Evolutionary conservation across 2,888 invertebrate genomes (phyloP).

Genomic region (Drosophila barbarae): DNA sequence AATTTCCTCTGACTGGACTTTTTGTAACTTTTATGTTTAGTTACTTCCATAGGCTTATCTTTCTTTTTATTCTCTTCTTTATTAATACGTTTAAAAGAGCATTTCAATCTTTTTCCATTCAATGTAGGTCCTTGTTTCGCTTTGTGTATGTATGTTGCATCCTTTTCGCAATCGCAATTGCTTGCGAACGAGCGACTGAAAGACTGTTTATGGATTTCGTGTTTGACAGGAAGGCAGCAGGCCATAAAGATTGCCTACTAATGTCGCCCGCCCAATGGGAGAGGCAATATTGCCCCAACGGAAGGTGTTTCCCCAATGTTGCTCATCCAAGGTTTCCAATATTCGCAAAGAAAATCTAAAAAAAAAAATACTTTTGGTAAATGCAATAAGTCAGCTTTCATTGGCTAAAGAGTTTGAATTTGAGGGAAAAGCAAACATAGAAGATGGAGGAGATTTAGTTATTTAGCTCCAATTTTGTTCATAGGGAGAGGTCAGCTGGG

Average conservation of each 20-base stretch:
- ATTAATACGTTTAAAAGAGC: no score
- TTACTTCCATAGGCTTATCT: no score
- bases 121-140: no score
- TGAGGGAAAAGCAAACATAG: slow-evolving; percentile 23
- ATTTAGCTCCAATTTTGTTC: background rate
- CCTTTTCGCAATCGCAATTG: slow-evolving; percentile 44
- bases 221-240: slow-evolving; percentile 67
- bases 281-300: slow-evolving; percentile 49
- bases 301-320: slow-evolving; percentile 1
- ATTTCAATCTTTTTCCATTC: no score
- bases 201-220: slow-evolving; percentile 65
- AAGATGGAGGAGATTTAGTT: background rate
- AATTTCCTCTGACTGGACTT: no score
- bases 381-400: slow-evolving; percentile 33
- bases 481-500: slow-evolving; percentile 16
- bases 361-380: background rate
- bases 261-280: slow-evolving; percentile 46
- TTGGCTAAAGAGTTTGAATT: slow-evolving; percentile 15
- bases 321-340: slow-evolving; percentile 18
- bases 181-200: slow-evolving; percentile 34
- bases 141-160: slow-evolving; percentile 36
- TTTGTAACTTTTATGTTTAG: no score
- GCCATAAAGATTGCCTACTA: slow-evolving; percentile 68
- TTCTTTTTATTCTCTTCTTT: no score
- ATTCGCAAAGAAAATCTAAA: background rate